phyloP scores from a whole-genome alignment of 2,888 invertebrate genomes.

The Caenorhabditis doughertyi region DNA sequence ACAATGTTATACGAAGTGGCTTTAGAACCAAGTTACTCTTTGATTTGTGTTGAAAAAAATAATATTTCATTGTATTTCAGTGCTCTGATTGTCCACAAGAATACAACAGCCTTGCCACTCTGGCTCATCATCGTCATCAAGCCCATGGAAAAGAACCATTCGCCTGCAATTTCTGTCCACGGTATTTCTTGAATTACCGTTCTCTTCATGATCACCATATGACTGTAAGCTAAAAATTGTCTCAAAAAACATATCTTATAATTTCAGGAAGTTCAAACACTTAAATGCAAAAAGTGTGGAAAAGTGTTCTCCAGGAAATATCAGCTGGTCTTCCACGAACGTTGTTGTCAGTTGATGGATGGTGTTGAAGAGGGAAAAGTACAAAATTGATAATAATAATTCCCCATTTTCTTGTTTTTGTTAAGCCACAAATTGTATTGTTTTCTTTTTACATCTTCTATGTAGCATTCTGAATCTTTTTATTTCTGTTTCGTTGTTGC shows the following conservation, averaged over 20 bases:
- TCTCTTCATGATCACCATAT: slow-evolving; percentile 30
- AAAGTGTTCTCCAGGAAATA: slow-evolving; percentile 7
- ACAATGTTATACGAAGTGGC: too few species aligned
- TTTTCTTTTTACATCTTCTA: too few species aligned
- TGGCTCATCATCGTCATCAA: neutral
- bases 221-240: neutral
- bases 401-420: neutral
- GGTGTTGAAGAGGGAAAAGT: neutral
- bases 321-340: slow-evolving; percentile 15
- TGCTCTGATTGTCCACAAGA: neutral
- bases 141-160: slow-evolving; percentile 1
- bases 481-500: too few species aligned
- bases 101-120: neutral
- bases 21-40: neutral
- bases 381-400: neutral
- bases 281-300: neutral
- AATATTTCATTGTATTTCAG: neutral
- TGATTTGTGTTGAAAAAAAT: neutral
- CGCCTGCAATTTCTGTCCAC: slow-evolving; percentile 19
- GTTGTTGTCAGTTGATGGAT: neutral
- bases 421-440: too few species aligned
- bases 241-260: neutral
- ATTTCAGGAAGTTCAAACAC: slow-evolving; percentile 38
- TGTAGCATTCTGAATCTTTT: too few species aligned
- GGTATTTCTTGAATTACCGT: neutral